Evolutionary conservation across 2,797 vertebrate species (phyloP), one percentile per base, ranked within the genome.

Genomic region (Scleropages formosus): DNA sequence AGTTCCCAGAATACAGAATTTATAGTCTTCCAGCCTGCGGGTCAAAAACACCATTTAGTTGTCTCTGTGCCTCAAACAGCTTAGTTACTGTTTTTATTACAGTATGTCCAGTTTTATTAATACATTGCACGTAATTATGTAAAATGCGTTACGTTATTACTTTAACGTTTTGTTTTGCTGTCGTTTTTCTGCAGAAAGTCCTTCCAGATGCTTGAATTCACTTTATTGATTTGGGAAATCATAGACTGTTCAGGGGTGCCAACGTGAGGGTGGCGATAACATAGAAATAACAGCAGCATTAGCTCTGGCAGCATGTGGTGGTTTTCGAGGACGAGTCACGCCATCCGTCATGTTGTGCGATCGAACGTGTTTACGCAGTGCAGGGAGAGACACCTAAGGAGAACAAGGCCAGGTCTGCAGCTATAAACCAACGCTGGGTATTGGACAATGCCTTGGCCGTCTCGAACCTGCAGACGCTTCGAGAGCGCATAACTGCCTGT

Each of bases 381-480:
- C 65, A 53, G 77, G 75, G 60, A 73, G 66, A 75, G 73, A 74
- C 75, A 82, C 80, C 77, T 80, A 77, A 27, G 77, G 77, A 73
- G 74, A 82, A 78, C 69, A 68, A 74, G 72, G 72, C 74, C 80
- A 76, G 73, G 66, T 78, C 82, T 79, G 77, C 65, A 80, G 73
- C 74, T 77, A 80, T 78, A 82, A 84, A 77, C 82, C 78, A 79
- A 77, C 83, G 81, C 82, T 83, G 78, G 83, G 47, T 76, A 83
- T 84, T 77, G 81, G 77, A 66, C 70, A 69, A n/a, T n/a, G n/a
- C n/a, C 39, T 75, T 31, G 70, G 71, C 66, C 59, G 62, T 77
- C 64, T 77, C 73, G 70, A 77, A 72, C 47, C 65, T 68, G 78
- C n/a, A 65, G 68, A 27, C 72, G 24, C 64, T 77, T 76, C 75